Percentiles rank a stretch among this genome's conserved stretches.
These are phyloP conservation scores for Xanthia togata DNA, from an alignment of 2,888 invertebrate species.

Conservation along the genomic window DNA sequence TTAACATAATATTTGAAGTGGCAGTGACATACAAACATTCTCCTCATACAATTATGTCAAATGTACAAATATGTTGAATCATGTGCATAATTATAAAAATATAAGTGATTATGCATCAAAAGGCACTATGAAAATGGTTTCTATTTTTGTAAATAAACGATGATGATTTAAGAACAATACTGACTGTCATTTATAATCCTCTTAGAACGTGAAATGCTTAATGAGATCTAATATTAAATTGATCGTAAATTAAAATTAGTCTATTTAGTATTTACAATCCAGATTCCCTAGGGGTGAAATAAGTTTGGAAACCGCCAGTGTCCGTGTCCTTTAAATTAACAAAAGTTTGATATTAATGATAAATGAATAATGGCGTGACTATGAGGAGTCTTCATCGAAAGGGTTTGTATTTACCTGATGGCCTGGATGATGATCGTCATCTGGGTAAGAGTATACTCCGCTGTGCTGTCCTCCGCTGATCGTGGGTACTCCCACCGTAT, in stretches of 20 bases:
- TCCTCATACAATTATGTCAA: conserved; percentile 58
- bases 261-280: conserved; percentile 72
- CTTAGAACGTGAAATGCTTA: conserved; percentile 62
- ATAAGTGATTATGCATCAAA: conserved; percentile 74
- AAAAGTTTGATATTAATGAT: conserved; percentile 70
- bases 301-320: conserved; percentile 74
- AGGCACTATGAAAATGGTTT: conserved; percentile 79
- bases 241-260: conserved; percentile 58
- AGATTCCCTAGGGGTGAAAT: conserved; percentile 76
- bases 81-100: conserved; percentile 81
- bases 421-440: conserved; percentile 78
- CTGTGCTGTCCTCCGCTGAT: conserved; percentile 78
- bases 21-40: conserved; percentile 64
- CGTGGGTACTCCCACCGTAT: conserved; percentile 85
- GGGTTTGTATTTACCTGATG: conserved; percentile 85
- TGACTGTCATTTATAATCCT: conserved; percentile 56
- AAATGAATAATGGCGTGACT: conserved; percentile 57
- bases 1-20: conserved; percentile 58
- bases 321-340: conserved; percentile 76
- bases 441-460: conserved; percentile 83
- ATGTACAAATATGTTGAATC: conserved; percentile 74
- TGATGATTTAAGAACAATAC: conserved; percentile 73
- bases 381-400: conserved; percentile 83
- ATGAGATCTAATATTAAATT: conserved; percentile 74
- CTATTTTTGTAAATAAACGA: conserved; percentile 89